A percentile compares a stretch with the other conserved stretches of the same genome.
phyloP scores from a whole-genome alignment of 1,140 invertebrate species.

The Aphis gossypii region DNA sequence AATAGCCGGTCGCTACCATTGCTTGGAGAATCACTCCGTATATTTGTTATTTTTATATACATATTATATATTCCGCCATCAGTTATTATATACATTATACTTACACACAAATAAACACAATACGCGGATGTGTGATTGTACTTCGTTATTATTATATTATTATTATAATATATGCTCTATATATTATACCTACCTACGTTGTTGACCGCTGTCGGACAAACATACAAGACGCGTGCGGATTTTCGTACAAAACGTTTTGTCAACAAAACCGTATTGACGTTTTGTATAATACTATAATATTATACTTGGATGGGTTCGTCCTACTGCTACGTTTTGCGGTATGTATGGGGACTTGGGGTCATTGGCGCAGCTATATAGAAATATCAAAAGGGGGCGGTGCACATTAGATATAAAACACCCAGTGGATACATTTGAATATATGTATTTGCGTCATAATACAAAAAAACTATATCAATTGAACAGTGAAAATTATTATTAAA shows the following conservation, averaged over 20 bases:
- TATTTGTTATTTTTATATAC: background rate
- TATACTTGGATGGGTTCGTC: background rate
- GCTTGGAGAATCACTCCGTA: background rate
- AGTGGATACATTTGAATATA: background rate
- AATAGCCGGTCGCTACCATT: background rate
- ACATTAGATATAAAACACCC: background rate
- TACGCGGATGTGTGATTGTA: background rate
- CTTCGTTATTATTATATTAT: slow-evolving; percentile 13
- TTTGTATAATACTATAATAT: slow-evolving; percentile 13
- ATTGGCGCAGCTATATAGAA: background rate
- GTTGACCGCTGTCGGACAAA: slow-evolving; percentile 42
- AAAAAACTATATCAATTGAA: no score
- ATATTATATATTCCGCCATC: background rate
- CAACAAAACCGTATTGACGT: slow-evolving; percentile 28
- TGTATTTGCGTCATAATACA: background rate
- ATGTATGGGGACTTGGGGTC: background rate
- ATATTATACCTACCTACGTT: background rate
- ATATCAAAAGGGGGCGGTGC: background rate
- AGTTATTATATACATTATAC: background rate
- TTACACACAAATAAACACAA: background rate
- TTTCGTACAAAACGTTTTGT: slow-evolving; percentile 42
- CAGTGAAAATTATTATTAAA: no score
- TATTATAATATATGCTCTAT: slow-evolving; percentile 3
- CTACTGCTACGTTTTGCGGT: background rate
- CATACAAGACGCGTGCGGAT: slow-evolving; percentile 14